Evolutionary conservation across 2,797 vertebrate species (phyloP).

Genomic region (Carapus acus): DNA sequence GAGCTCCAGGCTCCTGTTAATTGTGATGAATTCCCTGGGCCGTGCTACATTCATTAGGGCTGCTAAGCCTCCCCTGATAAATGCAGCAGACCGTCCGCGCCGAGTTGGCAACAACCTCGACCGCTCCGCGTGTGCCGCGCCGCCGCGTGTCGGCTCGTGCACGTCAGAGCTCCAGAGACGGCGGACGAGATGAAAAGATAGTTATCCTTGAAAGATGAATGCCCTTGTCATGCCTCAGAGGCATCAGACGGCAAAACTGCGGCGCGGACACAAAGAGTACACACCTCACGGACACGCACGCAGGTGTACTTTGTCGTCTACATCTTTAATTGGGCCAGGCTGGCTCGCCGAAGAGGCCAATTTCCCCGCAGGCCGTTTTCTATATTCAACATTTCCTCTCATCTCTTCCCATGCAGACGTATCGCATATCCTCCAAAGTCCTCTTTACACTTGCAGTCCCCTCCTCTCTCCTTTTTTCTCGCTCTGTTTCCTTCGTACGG

Average conservation of each 20-base stretch:
- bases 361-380: constrained; percentile 51
- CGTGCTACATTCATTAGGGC: too few relatives aligned
- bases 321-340: constrained; percentile 51
- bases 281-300: constrained; percentile 11
- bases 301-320: constrained; percentile 46
- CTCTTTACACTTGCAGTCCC: constrained; percentile 19
- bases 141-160: background rate
- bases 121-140: too few relatives aligned
- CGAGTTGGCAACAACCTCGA: too few relatives aligned
- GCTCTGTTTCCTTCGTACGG: constrained; percentile 19
- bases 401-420: constrained; percentile 37
- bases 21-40: too few relatives aligned
- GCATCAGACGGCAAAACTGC: constrained; percentile 19
- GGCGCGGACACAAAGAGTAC: constrained; percentile 11
- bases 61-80: background rate
- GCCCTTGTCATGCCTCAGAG: constrained; percentile 30
- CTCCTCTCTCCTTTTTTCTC: background rate
- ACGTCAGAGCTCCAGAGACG: constrained; percentile 12
- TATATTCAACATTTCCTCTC: constrained; percentile 49
- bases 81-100: too few relatives aligned
- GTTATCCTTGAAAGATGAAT: constrained; percentile 42
- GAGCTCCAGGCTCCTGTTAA: too few relatives aligned
- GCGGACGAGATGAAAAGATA: constrained; percentile 37
- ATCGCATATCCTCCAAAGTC: constrained; percentile 45
- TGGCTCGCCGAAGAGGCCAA: constrained; percentile 43